Conservation (phyloP, 2,113 vertebrate species). For the Camelus bactrianus region DNA sequence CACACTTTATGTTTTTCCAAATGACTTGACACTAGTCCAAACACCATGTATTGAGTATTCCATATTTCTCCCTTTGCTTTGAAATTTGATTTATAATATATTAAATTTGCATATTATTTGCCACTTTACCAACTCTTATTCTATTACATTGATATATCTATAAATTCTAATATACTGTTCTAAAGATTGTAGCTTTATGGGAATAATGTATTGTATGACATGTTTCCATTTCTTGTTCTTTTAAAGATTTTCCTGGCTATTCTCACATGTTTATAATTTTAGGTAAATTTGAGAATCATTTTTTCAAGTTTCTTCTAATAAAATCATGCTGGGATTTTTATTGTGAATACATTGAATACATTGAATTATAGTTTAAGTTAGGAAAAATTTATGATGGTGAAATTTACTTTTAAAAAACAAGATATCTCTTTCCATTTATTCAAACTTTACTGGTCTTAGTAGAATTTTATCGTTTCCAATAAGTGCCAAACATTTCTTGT, state of each 20-base stretch:
- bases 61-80: slow-evolving; percentile 70
- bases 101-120: slow-evolving; percentile 58
- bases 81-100: slow-evolving; percentile 62
- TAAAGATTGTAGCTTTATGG: background rate
- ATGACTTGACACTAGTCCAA: slow-evolving; percentile 71
- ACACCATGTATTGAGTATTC: slow-evolving; percentile 52
- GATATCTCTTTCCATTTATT: background rate
- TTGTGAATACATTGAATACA: background rate
- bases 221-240: background rate
- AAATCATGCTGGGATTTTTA: slow-evolving; percentile 19
- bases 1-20: slow-evolving; percentile 73
- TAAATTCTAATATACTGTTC: slow-evolving; percentile 7
- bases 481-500: slow-evolving; percentile 45
- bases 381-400: slow-evolving; percentile 8
- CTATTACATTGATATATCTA: background rate
- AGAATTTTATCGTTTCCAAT: background rate
- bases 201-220: background rate
- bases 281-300: slow-evolving; percentile 50
- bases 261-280: slow-evolving; percentile 64
- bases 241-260: slow-evolving; percentile 21
- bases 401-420: slow-evolving; percentile 38
- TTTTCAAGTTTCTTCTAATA: slow-evolving; percentile 30
- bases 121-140: slow-evolving; percentile 65
- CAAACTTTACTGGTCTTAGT: slow-evolving; percentile 24
- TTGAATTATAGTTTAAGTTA: slow-evolving; percentile 27